phyloP scores from a whole-genome alignment of 2,113 vertebrate genomes.

The Bombycilla garrulus region DNA sequence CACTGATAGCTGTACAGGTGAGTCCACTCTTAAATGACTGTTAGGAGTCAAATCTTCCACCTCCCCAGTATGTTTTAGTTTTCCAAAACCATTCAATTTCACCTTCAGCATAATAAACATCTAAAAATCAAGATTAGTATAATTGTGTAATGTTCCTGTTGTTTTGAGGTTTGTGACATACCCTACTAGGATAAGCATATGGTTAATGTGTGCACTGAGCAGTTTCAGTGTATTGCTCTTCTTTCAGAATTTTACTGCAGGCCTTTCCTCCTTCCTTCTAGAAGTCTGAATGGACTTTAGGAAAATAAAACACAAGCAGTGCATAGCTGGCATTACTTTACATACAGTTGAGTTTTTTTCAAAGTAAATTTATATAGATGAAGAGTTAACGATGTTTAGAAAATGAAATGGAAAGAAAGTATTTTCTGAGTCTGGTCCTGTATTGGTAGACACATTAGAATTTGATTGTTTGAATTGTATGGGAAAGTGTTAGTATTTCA shows the following conservation, averaged over 20 bases:
- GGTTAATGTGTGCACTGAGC: not conserved
- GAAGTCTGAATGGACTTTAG: not conserved
- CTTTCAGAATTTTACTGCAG: not conserved
- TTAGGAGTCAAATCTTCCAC: not conserved
- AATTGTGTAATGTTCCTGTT: not conserved
- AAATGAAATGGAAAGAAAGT: not conserved
- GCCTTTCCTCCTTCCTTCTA: not conserved
- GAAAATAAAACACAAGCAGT: not conserved
- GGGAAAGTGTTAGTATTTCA: not conserved
- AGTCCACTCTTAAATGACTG: not conserved
- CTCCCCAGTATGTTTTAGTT: not conserved
- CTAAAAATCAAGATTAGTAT: not conserved
- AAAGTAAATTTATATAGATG: not conserved
- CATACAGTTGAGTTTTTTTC: not conserved
- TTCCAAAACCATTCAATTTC: not conserved
- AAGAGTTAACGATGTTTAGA: not conserved
- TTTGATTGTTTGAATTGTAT: not conserved
- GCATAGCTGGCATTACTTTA: not conserved
- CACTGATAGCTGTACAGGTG: not conserved
- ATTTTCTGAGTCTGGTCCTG: not conserved
- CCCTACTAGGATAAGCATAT: not conserved
- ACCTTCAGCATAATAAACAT: not conserved
- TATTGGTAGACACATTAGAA: not conserved
- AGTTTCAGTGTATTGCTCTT: not conserved
- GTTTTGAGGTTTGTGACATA: not conserved